phyloP scores from a whole-genome alignment of 2,797 vertebrate genomes.

The Enteromius thamalakanensis region DNA sequence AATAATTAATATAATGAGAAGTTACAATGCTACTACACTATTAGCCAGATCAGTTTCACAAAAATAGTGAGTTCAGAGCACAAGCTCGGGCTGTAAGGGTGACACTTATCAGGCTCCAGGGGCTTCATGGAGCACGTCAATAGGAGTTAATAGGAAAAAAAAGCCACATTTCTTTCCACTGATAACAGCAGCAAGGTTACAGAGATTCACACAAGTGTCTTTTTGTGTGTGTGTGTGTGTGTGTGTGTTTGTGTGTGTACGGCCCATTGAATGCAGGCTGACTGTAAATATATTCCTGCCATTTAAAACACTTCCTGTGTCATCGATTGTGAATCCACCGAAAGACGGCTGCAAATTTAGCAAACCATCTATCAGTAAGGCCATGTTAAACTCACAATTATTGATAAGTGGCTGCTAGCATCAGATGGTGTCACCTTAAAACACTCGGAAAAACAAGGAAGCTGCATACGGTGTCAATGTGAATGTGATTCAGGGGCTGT shows the following conservation, averaged over 20 bases:
- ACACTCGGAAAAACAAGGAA: conserved; percentile 12
- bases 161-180: conserved; percentile 7
- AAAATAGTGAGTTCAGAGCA: background rate
- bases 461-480: conserved; percentile 30
- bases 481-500: conserved; percentile 34
- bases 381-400: conserved; percentile 24
- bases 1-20: background rate
- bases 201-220: conserved; percentile 17
- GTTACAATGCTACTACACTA: background rate
- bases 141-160: conserved; percentile 7
- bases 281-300: background rate
- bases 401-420: background rate
- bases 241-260: background rate
- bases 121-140: conserved; percentile 1
- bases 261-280: background rate
- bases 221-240: background rate
- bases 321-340: background rate
- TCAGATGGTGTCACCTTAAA: background rate
- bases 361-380: background rate
- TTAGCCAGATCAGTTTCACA: background rate
- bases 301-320: conserved; percentile 3
- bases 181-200: conserved; percentile 38
- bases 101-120: background rate
- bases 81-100: conserved; percentile 12
- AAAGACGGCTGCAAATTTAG: background rate